A percentile compares a stretch with the other conserved stretches of the same genome.
phyloP scores from a whole-genome alignment of 2,888 invertebrate genomes.

The Platerodrilus igneus region DNA sequence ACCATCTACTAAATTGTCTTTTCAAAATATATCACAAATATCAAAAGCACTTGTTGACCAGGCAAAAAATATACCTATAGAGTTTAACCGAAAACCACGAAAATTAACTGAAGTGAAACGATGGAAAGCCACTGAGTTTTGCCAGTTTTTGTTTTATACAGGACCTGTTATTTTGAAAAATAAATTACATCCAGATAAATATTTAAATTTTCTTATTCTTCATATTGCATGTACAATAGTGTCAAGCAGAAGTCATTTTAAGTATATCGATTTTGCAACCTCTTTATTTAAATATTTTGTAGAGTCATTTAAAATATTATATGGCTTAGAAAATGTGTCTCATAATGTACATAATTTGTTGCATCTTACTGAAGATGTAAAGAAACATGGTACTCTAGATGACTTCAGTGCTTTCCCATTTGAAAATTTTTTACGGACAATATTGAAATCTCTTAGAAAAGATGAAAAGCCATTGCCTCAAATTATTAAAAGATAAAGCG shows the following conservation, averaged over 20 bases:
- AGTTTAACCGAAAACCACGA: constrained; percentile 21
- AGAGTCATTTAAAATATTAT: too few species aligned
- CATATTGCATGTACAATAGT: constrained; percentile 16
- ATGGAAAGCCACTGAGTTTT: constrained; percentile 23
- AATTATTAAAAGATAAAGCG: too few species aligned
- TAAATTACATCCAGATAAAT: constrained; percentile 11
- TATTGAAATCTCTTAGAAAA: too few species aligned
- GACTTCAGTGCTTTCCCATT: too few species aligned
- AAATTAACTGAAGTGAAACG: constrained; percentile 16
- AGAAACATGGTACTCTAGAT: too few species aligned
- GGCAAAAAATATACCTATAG: constrained; percentile 11
- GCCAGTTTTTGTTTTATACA: constrained; percentile 19
- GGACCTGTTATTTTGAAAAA: constrained; percentile 18
- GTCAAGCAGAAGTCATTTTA: constrained; percentile 5
- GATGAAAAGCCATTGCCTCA: too few species aligned
- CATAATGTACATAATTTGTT: too few species aligned
- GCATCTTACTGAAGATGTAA: too few species aligned
- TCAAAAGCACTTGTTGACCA: neutral
- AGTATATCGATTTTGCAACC: too few species aligned
- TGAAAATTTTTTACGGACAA: too few species aligned
- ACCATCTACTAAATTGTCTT: neutral
- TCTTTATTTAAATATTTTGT: too few species aligned
- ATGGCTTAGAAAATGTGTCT: too few species aligned
- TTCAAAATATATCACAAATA: neutral
- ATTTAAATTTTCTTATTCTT: constrained; percentile 14